Evolutionary conservation across 2,113 vertebrate genomes (phyloP).

Genomic region (Lepisosteus oculatus): DNA sequence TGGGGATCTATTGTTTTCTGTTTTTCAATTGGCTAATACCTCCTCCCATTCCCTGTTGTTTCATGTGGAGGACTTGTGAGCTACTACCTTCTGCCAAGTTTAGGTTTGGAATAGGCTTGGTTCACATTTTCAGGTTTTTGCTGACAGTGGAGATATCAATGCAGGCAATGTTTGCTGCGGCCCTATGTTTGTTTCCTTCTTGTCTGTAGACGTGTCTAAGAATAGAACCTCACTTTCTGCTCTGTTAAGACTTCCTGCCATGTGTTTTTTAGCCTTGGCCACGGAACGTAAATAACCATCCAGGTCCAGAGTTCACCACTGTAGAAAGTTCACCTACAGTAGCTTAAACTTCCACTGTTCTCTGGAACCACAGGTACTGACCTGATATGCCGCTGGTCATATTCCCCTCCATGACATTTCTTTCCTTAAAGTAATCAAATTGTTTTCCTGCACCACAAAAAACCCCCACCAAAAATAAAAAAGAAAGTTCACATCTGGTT

Average conservation of each 20-base stretch:
- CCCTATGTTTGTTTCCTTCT: constrained; percentile 19
- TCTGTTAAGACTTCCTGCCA: constrained; percentile 34
- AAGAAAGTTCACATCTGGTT: constrained; percentile 61
- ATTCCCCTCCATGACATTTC: constrained; percentile 35
- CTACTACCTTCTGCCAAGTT: too few species aligned
- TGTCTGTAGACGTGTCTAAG: constrained; percentile 24
- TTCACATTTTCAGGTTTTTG: too few species aligned
- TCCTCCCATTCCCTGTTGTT: too few species aligned
- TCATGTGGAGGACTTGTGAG: too few species aligned
- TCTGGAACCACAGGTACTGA: constrained; percentile 35
- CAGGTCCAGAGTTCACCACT: constrained; percentile 29
- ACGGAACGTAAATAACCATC: constrained; percentile 25
- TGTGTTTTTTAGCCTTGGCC: constrained; percentile 11
- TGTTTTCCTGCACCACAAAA: constrained; percentile 54
- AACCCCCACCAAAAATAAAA: constrained; percentile 28
- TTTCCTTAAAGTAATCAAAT: constrained; percentile 57
- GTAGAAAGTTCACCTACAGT: constrained; percentile 35
- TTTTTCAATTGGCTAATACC: too few species aligned
- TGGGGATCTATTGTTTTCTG: too few species aligned
- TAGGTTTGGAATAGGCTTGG: too few species aligned
- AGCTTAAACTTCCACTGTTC: constrained; percentile 40
- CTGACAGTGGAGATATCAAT: not conserved
- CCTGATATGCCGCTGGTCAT: constrained; percentile 27
- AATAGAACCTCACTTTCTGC: constrained; percentile 30
- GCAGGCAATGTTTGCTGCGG: not conserved